Evolutionary conservation across 1,140 invertebrate genomes (phyloP).

Genomic region (Magallana gigas): DNA sequence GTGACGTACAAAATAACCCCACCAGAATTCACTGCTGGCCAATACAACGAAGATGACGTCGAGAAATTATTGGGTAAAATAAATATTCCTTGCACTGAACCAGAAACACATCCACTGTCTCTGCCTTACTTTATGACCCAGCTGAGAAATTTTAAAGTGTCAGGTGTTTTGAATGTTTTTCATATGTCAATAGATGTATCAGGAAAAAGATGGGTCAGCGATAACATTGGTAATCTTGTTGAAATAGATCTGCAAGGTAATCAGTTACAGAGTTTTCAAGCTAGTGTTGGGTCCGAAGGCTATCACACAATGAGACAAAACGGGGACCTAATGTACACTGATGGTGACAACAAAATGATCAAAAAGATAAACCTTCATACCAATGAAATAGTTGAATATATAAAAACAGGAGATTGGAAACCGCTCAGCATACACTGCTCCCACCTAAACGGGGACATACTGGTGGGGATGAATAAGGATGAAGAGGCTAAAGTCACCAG

Average conservation of each 20-base stretch:
- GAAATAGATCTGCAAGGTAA: not conserved
- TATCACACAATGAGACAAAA: not conserved
- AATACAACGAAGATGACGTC: not conserved
- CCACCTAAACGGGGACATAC: not conserved
- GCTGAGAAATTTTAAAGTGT: not conserved
- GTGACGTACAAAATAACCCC: not conserved
- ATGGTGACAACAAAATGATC: not conserved
- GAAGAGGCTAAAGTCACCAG: not conserved
- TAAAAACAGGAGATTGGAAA: not conserved
- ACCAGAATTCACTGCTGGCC: not conserved
- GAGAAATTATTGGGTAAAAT: not conserved
- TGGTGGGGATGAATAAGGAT: not conserved
- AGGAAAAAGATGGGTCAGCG: not conserved
- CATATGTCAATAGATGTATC: not conserved
- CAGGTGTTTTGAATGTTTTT: not conserved
- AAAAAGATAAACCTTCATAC: not conserved
- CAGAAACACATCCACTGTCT: not conserved
- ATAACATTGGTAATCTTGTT: not conserved
- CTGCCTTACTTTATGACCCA: not conserved
- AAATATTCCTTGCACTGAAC: not conserved
- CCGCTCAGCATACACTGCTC: not conserved
- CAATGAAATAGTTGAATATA: not conserved
- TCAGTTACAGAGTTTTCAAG: not conserved
- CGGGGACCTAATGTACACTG: not conserved
- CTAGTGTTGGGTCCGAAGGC: not conserved